Evolutionary conservation across 2,888 invertebrate species (phyloP), one percentile per base, ranked within the genome.

Genomic region (Amblyjoppa proteus): DNA sequence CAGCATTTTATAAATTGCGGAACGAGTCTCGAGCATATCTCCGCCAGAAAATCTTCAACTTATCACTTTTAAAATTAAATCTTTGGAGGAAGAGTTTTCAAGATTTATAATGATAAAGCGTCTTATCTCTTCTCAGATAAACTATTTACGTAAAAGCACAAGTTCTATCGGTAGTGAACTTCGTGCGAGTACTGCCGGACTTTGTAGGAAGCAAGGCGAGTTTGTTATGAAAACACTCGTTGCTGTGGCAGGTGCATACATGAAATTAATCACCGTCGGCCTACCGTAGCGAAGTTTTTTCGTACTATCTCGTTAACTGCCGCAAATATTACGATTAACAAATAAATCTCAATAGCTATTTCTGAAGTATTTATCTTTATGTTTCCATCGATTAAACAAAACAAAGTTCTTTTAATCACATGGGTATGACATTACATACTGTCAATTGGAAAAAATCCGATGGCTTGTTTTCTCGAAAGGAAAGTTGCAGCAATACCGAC

Each of bases 1-100:
- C 71, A 94, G 89, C 94, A 95, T 95, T 92, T 94, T 94, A 88
- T 92, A 94, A 77, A 94, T 91, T 31, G 94, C 94, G 7, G 94
- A 94, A 16, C 94, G 93, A 25, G 94, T 93, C 87, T 94, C 93
- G 28, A 92, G 89, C 94, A 94, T 94, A 7, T 71, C 53, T 28
- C 9, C 5, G 45, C 0, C 9, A 58, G 13, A 11, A 56, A 45
- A 45, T 80, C 58, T 51, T 76, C 73, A 73, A 38, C n/a, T 20
- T 53, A 70, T 25, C 20, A 56, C 49, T 75, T 58, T 45, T 25
- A 4, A 20, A 56, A 53, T 16, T n/a, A 45, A 53, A 73, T 56
- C 66, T 51, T 34, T 49, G 6, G 38, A 53, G 6, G 38, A 53
- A 58, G 28, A n/a, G 6, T n/a, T 49, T 34, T 20, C 49, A 49